Base-by-base conservation (phyloP, 1,140 invertebrate species). In the Macrotrachela quadricornifera region DNA sequence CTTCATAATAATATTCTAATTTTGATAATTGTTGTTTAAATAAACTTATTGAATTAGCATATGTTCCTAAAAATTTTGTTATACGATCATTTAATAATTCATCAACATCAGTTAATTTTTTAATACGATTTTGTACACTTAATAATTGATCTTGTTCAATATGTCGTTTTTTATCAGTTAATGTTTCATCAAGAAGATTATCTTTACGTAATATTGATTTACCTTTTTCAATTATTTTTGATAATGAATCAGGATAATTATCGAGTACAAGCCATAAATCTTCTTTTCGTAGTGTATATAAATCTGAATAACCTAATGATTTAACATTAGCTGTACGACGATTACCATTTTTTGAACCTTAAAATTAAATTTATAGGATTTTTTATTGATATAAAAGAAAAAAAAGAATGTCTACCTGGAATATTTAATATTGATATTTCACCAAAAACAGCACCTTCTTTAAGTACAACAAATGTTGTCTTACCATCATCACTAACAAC, bases 231-330 rank as follows among this genome's bases (percentile, higher is more conserved):
- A 85, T 81, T n/a, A 95, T 73, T 49, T 80, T 79, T 51, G 81
- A 78, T 58, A 82, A 77, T 0, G 87, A 86, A 66, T 91, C 88
- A 0, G 88, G 87, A 70, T 92, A 94, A 64, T 94, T 85, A 49
- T 67, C 60, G n/a, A 91, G 71, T 3, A 83, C 82, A 63, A 85
- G 81, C 80, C 85, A 84, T 11, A 90, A 71, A 63, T 88, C 84
- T 59, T 81, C 76, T 68, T 92, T 92, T 10, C 80, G 82, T 56
- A 94, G 71, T 62, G 82, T 83, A 70, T 92, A 92, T 36, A 94
- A 71, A 71, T 94, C 87, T 3, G 85, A 87, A 66, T 91, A 94
- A 10, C 87, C 85, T 45, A 79, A 68, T 60, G 81, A 82, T 17
- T 84, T 74, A 0, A 94, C 85, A 63, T 87, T 91, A 14, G 86